Conservation (phyloP, 2,888 invertebrate genomes). For the Acanthosoma haemorrhoidale region DNA sequence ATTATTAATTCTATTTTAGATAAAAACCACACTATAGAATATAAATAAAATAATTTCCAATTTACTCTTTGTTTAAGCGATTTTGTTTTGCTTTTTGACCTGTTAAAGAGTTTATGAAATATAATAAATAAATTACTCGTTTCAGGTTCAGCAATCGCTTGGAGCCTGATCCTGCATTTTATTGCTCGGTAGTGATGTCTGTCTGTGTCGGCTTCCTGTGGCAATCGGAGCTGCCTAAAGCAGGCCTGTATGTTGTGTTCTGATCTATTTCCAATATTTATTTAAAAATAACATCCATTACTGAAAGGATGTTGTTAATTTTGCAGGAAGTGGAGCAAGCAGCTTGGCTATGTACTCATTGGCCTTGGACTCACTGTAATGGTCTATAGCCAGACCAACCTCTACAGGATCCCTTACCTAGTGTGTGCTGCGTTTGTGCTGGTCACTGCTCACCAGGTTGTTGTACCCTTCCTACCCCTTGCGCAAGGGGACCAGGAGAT, state of each 20-base stretch:
- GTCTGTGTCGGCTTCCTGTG: constrained; percentile 58
- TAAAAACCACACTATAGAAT: not conserved
- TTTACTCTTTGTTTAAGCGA: not conserved
- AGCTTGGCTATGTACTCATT: constrained; percentile 51
- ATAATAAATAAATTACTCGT: too few relatives aligned
- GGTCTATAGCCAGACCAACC: constrained; percentile 56
- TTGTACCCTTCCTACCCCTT: constrained; percentile 28
- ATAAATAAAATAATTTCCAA: not conserved
- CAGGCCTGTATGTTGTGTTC: constrained; percentile 55
- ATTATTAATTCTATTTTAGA: not conserved
- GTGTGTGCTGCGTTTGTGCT: constrained; percentile 53
- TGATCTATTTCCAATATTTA: not conserved
- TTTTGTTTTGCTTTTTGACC: too few relatives aligned
- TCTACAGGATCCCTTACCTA: constrained; percentile 57
- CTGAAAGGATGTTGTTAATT: constrained; percentile 27
- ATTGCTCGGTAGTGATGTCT: constrained; percentile 55
- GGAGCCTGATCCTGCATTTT: constrained; percentile 58
- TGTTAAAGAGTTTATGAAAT: too few relatives aligned
- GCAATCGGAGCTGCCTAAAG: constrained; percentile 61
- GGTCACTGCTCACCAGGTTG: constrained; percentile 56
- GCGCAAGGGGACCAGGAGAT: not conserved
- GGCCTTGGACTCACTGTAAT: constrained; percentile 53
- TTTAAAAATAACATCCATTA: too few relatives aligned
- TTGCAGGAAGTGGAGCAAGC: constrained; percentile 52
- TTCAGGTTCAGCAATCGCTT: constrained; percentile 54